Evolutionary conservation across 2,113 vertebrate species (phyloP).

Genomic region (Oryzias javanicus): DNA sequence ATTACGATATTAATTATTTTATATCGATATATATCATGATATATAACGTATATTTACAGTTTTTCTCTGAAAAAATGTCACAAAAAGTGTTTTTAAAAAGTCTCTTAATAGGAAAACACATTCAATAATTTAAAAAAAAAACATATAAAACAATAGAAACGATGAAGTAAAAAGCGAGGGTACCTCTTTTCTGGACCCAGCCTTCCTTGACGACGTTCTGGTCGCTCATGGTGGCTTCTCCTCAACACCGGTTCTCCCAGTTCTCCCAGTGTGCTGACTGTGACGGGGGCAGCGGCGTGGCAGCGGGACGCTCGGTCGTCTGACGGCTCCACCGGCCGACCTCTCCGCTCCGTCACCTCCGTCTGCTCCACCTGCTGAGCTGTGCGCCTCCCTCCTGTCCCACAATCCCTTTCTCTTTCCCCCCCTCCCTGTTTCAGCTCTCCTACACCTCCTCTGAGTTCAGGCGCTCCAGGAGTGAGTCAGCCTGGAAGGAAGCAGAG

Average conservation of each 20-base stretch:
- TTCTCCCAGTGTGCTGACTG: conserved; percentile 60
- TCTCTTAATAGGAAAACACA: too few relatives aligned
- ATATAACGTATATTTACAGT: too few relatives aligned
- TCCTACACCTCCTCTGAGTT: conserved; percentile 26
- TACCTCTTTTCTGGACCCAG: conserved; percentile 81
- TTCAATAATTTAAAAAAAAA: too few relatives aligned
- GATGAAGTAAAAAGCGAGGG: background rate
- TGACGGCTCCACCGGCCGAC: conserved; percentile 36
- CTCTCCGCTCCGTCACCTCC: conserved; percentile 18
- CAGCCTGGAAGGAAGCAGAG: conserved; percentile 76
- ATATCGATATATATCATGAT: too few relatives aligned
- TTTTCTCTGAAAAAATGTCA: too few relatives aligned
- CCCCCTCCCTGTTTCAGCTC: conserved; percentile 10
- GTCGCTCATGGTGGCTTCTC: conserved; percentile 77
- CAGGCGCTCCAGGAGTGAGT: conserved; percentile 60
- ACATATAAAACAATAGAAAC: too few relatives aligned
- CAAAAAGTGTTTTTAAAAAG: too few relatives aligned
- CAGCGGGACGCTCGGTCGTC: conserved; percentile 39
- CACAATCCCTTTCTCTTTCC: conserved; percentile 35
- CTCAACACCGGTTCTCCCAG: conserved; percentile 49
- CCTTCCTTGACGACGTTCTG: conserved; percentile 81
- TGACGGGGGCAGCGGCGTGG: conserved; percentile 16
- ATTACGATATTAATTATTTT: too few relatives aligned
- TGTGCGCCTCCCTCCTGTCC: background rate
- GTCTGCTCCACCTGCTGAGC: background rate